Evolutionary conservation across 2,113 vertebrate species (phyloP).

Genomic region (Phainopepla nitens): DNA sequence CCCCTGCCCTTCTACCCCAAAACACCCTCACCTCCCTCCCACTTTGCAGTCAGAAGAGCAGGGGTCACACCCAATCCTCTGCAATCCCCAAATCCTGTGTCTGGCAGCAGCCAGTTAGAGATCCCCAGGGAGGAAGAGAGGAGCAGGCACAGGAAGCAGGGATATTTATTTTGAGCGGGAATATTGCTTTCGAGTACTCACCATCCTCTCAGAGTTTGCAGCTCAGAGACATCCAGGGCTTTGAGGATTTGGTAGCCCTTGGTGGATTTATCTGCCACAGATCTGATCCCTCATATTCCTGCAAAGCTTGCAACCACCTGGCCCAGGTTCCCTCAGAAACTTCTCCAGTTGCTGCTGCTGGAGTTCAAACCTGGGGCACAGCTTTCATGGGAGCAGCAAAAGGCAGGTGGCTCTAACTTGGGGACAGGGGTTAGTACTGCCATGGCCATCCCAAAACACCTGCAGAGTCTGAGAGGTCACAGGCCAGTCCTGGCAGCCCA

Average conservation of each 20-base stretch:
- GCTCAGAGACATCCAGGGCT: background rate
- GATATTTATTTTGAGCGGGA: background rate
- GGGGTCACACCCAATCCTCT: background rate
- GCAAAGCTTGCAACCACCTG: background rate
- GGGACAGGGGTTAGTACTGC: background rate
- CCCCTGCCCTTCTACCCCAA: background rate
- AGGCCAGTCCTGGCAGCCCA: background rate
- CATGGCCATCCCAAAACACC: background rate
- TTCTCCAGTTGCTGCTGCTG: background rate
- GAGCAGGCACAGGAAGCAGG: background rate
- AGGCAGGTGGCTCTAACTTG: accelerated
- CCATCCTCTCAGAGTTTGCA: background rate
- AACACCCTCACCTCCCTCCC: background rate
- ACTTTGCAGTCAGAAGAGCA: background rate
- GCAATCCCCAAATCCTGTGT: accelerated
- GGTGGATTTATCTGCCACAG: background rate
- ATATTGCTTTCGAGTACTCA: background rate
- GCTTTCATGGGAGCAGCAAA: background rate
- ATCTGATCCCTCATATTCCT: background rate
- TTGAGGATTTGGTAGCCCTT: background rate
- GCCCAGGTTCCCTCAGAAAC: background rate
- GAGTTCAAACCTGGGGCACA: background rate
- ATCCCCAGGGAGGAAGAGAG: background rate
- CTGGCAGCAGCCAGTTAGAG: background rate
- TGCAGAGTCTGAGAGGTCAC: background rate